Evolutionary conservation across 2,797 vertebrate genomes (phyloP).

Genomic region (Mareca strepera): DNA sequence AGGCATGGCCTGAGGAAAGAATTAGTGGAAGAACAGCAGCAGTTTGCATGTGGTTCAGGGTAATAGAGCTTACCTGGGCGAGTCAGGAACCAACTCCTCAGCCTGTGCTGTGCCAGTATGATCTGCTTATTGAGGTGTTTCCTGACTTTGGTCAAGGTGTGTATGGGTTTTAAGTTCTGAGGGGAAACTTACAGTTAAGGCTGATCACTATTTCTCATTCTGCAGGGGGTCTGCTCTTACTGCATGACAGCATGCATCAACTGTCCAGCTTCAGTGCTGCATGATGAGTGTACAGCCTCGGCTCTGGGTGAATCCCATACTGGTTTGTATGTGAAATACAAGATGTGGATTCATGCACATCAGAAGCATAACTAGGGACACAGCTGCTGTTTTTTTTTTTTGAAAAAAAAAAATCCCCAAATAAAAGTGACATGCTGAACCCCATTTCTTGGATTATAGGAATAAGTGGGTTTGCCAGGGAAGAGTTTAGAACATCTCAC

Average conservation of each 20-base stretch:
- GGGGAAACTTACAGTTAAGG: not conserved
- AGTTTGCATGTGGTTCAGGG: not conserved
- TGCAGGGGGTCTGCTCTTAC: not conserved
- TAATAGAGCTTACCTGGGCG: not conserved
- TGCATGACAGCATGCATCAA: fast-evolving
- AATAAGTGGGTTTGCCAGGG: not conserved
- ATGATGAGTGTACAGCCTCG: not conserved
- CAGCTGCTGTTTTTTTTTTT: not conserved
- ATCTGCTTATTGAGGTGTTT: not conserved
- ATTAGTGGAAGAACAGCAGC: not conserved
- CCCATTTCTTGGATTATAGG: not conserved
- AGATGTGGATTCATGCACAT: not conserved
- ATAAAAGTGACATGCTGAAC: not conserved
- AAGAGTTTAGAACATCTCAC: not conserved
- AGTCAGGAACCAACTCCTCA: not conserved
- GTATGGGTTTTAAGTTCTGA: not conserved
- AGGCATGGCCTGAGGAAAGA: not conserved
- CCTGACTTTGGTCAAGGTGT: not conserved
- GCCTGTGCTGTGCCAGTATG: not conserved
- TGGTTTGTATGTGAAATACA: not conserved
- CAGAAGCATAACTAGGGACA: not conserved
- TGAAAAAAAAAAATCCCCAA: not conserved
- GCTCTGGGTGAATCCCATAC: not conserved
- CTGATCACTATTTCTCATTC: not conserved
- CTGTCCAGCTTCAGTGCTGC: not conserved